Evolutionary conservation across 2,113 vertebrate species (phyloP).

Genomic region (Perca flavescens): DNA sequence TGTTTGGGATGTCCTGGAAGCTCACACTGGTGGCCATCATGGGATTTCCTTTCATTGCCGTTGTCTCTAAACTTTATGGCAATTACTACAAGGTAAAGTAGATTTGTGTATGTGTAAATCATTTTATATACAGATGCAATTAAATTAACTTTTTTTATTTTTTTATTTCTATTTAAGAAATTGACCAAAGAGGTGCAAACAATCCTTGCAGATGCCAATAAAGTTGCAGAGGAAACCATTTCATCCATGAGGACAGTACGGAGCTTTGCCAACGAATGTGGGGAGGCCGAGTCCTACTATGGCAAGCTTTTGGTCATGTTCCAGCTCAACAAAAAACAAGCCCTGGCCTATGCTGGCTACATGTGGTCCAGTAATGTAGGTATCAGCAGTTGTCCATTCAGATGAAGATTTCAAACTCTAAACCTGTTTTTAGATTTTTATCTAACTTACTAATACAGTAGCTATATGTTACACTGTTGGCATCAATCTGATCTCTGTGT

Average conservation of each 20-base stretch:
- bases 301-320: conserved; percentile 90
- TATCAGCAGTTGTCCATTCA: conserved; percentile 26
- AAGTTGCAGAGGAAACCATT: conserved; percentile 94
- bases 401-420: too few species aligned
- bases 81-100: conserved; percentile 93
- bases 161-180: conserved; percentile 77
- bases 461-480: background rate
- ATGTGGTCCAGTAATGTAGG: conserved; percentile 94
- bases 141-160: background rate
- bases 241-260: conserved; percentile 95
- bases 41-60: conserved; percentile 94
- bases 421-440: background rate
- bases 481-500: background rate
- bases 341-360: conserved; percentile 91
- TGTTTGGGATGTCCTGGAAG: conserved; percentile 96
- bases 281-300: conserved; percentile 88
- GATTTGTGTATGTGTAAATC: background rate
- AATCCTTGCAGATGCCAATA: conserved; percentile 92
- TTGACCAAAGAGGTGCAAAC: conserved; percentile 94
- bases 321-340: conserved; percentile 91
- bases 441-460: too few species aligned
- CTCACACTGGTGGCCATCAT: conserved; percentile 92
- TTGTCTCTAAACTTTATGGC: conserved; percentile 92
- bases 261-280: conserved; percentile 92
- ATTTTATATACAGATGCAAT: background rate